These are phyloP conservation scores for Parus major DNA, from an alignment of 2,113 vertebrate species.

Conservation along the genomic window DNA sequence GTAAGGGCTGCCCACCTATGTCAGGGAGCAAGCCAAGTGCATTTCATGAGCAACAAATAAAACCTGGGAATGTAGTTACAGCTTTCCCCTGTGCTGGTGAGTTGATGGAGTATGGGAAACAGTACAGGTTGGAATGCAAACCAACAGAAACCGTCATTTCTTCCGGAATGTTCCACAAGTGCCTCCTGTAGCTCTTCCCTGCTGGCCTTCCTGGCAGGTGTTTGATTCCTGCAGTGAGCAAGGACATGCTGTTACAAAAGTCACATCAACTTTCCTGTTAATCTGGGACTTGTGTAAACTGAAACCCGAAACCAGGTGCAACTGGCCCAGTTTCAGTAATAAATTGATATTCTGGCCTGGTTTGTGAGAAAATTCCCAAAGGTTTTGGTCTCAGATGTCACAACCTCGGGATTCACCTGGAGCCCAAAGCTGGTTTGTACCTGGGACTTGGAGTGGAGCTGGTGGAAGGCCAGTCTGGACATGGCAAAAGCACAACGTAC, in stretches of 20 bases:
- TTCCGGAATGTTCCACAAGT: rapidly evolving
- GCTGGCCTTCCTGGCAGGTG: not conserved
- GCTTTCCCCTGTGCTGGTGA: not conserved
- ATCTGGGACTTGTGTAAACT: conserved; percentile 46
- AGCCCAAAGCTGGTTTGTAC: not conserved
- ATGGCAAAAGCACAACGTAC: rapidly evolving
- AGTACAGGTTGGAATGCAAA: not conserved
- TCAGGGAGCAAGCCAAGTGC: not conserved
- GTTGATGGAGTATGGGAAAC: not conserved
- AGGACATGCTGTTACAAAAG: conserved; percentile 3
- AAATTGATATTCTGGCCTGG: not conserved
- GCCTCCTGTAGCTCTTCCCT: not conserved
- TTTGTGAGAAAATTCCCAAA: not conserved
- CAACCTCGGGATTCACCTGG: not conserved
- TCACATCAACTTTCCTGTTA: conserved; percentile 32
- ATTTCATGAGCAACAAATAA: not conserved
- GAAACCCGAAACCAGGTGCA: conserved; percentile 7
- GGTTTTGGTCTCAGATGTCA: not conserved
- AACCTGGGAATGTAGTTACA: not conserved
- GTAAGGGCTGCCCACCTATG: not conserved
- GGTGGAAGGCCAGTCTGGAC: not conserved
- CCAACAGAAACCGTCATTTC: not conserved
- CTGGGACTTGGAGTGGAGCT: rapidly evolving
- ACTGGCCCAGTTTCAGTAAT: conserved; percentile 34
- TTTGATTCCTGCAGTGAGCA: not conserved